Conservation (phyloP, 2,797 vertebrate genomes). For the Delichon dasypus region DNA sequence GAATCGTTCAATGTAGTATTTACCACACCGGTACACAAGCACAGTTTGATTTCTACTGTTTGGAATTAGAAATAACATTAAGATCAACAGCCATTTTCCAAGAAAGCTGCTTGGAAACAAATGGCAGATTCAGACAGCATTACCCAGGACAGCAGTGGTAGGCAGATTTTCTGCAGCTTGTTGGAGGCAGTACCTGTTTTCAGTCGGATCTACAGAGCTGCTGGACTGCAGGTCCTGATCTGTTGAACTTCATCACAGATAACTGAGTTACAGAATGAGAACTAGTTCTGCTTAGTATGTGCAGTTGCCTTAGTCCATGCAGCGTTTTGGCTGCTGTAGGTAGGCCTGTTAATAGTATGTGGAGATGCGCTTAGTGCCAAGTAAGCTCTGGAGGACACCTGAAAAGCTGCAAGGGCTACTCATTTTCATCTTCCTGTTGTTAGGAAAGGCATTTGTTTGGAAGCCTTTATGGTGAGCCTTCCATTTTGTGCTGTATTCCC, state of each 20-base stretch:
- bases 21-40: not conserved
- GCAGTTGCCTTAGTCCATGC: not conserved
- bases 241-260: not conserved
- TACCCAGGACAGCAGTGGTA: not conserved
- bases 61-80: not conserved
- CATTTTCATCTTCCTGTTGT: not conserved
- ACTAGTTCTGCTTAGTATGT: not conserved
- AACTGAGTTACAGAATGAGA: not conserved
- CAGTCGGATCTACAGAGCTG: not conserved
- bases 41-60: rapidly evolving
- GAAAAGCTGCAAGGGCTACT: not conserved
- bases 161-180: not conserved
- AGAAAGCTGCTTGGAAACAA: not conserved
- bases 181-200: not conserved
- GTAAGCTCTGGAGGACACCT: not conserved
- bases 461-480: not conserved
- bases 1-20: not conserved
- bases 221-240: not conserved
- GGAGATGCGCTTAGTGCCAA: not conserved
- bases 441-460: not conserved
- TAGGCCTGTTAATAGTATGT: rapidly evolving
- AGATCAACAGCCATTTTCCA: not conserved
- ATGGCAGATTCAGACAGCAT: not conserved
- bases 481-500: not conserved
- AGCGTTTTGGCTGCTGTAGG: not conserved